A percentile compares a stretch with the other conserved stretches of the same genome.
These are phyloP conservation scores for Alca torda DNA, from an alignment of 2,797 vertebrate species.

Conservation along the genomic window DNA sequence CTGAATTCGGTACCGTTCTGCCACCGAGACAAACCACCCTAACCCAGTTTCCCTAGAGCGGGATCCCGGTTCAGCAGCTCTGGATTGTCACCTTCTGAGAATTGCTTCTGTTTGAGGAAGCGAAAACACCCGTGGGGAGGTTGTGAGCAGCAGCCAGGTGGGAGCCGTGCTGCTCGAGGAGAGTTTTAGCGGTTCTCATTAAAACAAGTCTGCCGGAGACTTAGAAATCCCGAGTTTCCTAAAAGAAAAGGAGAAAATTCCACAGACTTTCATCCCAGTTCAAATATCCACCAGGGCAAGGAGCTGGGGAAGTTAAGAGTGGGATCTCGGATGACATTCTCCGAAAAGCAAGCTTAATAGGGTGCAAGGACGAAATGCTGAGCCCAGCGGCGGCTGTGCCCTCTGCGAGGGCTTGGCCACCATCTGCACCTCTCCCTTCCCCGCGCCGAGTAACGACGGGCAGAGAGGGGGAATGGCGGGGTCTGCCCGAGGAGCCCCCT, in stretches of 20 bases:
- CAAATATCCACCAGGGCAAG: slow-evolving; percentile 39
- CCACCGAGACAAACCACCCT: not conserved
- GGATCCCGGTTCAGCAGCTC: slow-evolving; percentile 43
- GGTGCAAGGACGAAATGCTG: slow-evolving; percentile 33
- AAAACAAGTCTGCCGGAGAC: slow-evolving; percentile 30
- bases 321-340: slow-evolving; percentile 50
- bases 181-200: slow-evolving; percentile 38
- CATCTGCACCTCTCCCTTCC: not conserved
- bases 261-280: slow-evolving; percentile 49
- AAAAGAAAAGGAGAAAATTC: slow-evolving; percentile 44
- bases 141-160: slow-evolving; percentile 15
- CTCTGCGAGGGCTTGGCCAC: slow-evolving; percentile 30
- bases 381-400: slow-evolving; percentile 4
- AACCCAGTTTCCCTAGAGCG: slow-evolving; percentile 9
- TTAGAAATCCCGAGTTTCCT: slow-evolving; percentile 19
- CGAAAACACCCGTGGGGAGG: not conserved
- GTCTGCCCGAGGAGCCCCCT: slow-evolving; percentile 17
- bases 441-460: not conserved
- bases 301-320: slow-evolving; percentile 19
- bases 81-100: slow-evolving; percentile 35
- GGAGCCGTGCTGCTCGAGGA: slow-evolving; percentile 29
- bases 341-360: slow-evolving; percentile 38
- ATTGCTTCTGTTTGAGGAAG: slow-evolving; percentile 30
- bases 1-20: not conserved
- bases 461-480: not conserved